Percentiles rank a stretch among this genome's conserved stretches.
These are phyloP conservation scores for Sebastes schlegelii DNA, from an alignment of 2,113 vertebrate genomes.

Conservation along the genomic window DNA sequence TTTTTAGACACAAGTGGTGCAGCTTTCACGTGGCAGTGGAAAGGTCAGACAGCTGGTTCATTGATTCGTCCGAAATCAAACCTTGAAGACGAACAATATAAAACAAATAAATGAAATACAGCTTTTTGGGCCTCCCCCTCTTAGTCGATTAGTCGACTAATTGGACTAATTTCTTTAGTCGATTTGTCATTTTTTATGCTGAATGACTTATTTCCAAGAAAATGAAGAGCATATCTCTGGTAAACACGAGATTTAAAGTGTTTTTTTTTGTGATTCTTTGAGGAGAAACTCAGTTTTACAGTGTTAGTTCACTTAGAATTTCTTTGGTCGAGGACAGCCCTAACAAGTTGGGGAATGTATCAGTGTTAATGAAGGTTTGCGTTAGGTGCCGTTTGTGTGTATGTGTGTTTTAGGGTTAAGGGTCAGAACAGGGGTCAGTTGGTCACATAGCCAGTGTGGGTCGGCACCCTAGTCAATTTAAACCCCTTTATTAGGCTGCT, in stretches of 20 bases:
- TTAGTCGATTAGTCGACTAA: too few species aligned
- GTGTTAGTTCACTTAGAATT: too few species aligned
- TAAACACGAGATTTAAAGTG: too few species aligned
- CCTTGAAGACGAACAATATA: neutral
- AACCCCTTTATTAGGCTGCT: slow-evolving; percentile 54
- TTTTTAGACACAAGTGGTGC: neutral
- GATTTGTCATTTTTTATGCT: too few species aligned
- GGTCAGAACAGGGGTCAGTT: slow-evolving; percentile 39
- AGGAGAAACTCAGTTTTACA: too few species aligned
- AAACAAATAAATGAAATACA: neutral
- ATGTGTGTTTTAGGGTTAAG: slow-evolving; percentile 1
- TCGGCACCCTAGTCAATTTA: slow-evolving; percentile 53
- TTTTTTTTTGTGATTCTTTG: too few species aligned
- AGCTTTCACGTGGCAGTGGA: neutral
- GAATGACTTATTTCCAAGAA: too few species aligned
- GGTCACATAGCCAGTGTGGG: slow-evolving; percentile 49
- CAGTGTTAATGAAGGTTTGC: neutral
- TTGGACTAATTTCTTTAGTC: too few species aligned
- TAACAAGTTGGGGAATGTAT: neutral
- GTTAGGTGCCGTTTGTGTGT: neutral
- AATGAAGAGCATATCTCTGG: too few species aligned
- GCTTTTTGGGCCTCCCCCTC: too few species aligned
- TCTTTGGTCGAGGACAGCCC: too few species aligned
- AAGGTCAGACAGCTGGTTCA: neutral
- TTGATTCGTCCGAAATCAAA: neutral